Evolutionary conservation across 2,888 invertebrate species (phyloP), one percentile per base, ranked within the genome.

Genomic region (Carpatolechia fugitivella): DNA sequence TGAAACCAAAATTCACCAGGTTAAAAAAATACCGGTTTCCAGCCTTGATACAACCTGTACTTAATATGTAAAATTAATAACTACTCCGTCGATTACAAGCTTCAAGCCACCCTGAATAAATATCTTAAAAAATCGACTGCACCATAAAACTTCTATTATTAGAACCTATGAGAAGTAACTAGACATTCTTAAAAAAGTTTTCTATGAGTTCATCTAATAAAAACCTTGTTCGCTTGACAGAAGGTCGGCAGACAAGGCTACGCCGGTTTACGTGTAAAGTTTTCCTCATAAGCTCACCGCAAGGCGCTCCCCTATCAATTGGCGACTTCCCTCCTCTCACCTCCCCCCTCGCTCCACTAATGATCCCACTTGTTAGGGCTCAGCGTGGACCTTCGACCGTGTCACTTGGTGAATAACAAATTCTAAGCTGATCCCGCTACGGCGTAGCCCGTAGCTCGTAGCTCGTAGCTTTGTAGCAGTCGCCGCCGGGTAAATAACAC

Each of bases 301-400:
- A 82, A 80, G 77, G 75, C 71, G 80, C 82, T 85, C 86, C 88
- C 89, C 87, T 88, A 86, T 86, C 88, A 85, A 84, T 86, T 82
- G 84, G 81, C 74, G 63, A 72, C 64, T 58, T 58, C 65, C 65
- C 58, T 54, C 29, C 46, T 13, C 66, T 67, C 65, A 64, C 60
- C 53, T 57, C 47, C 55, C 62, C 56, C 67, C 63, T 67, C 69
- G 74, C 72, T 70, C 74, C 76, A 78, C 86, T 89, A 89, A 90
- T 87, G 87, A 89, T 83, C 76, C 85, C 89, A 88, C 87, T 90
- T 89, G 89, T 89, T 88, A 85, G 78, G 85, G 83, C 86, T 88
- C 85, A 81, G 71, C 72, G 73, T 77, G 86, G 86, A 85, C 89
- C 84, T 85, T 85, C 78, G 79, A 60, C 80, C 80, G 81, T 85